Percentiles rank a stretch among this genome's conserved stretches.
These are phyloP conservation scores for Lasioglossum albipes DNA, from an alignment of 1,140 invertebrate species.

Conservation along the genomic window DNA sequence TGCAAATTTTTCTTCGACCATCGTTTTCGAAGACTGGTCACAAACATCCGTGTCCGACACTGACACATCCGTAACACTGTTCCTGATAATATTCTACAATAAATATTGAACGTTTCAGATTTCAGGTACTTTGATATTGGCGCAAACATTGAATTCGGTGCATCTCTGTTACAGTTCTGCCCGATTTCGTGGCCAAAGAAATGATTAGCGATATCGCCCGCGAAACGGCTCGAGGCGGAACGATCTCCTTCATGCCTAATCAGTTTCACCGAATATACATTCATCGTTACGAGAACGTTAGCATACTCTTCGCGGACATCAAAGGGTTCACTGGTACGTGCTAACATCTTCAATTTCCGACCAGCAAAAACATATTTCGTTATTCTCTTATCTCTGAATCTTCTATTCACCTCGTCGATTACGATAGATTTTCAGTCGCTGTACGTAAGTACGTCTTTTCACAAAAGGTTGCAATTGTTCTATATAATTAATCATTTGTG, in stretches of 20 bases:
- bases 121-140: neutral
- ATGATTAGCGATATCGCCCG: slow-evolving; percentile 93
- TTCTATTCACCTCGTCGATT: too few relatives aligned
- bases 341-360: neutral
- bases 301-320: slow-evolving; percentile 98
- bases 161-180: slow-evolving; percentile 87
- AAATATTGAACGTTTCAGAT: neutral
- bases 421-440: too few relatives aligned
- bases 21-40: too few relatives aligned
- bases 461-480: too few relatives aligned
- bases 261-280: slow-evolving; percentile 99
- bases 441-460: too few relatives aligned
- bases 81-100: too few relatives aligned
- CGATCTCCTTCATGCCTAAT: slow-evolving; percentile 85
- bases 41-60: too few relatives aligned
- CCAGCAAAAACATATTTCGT: neutral
- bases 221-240: slow-evolving; percentile 86
- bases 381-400: neutral
- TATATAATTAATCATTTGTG: too few relatives aligned
- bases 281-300: slow-evolving; percentile 97
- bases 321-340: slow-evolving; percentile 95
- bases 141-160: neutral
- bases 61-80: too few relatives aligned
- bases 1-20: too few relatives aligned
- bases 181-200: slow-evolving; percentile 96